Evolutionary conservation across 92 coral and sea anemone genomes (phyloP).

Genomic region (Scolanthus callimorphus): DNA sequence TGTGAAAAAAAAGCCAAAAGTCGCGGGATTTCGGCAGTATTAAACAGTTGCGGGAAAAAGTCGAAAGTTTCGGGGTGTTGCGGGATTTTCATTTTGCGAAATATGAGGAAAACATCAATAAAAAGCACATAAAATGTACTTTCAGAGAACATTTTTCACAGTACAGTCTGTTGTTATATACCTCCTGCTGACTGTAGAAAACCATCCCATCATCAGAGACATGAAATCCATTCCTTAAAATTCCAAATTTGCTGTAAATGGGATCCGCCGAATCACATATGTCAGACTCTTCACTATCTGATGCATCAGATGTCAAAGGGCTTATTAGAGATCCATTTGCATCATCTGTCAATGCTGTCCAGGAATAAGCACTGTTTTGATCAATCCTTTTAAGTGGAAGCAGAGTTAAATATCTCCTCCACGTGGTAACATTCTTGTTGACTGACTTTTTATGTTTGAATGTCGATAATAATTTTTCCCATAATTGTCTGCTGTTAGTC

Average conservation of each 20-base stretch:
- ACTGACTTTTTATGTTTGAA: constrained; percentile 6
- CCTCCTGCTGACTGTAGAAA: constrained; percentile 68
- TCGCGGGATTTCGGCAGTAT: no score
- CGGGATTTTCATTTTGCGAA: no score
- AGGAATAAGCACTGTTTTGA: not conserved
- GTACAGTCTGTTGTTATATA: no score
- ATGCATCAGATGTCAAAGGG: constrained; percentile 12
- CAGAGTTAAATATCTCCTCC: constrained; percentile 14
- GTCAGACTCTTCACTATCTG: constrained; percentile 31
- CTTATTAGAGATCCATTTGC: not conserved
- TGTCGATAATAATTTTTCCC: constrained; percentile 18
- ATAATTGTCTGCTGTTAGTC: no score
- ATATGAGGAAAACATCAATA: no score
- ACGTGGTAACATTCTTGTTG: not conserved
- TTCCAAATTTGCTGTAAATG: constrained; percentile 48
- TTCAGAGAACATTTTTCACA: no score
- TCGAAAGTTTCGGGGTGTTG: no score
- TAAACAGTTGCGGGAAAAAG: no score
- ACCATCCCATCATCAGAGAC: constrained; percentile 83
- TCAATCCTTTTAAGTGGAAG: constrained; percentile 1
- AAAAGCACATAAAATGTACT: no score
- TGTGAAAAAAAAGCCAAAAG: no score
- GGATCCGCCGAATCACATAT: constrained; percentile 27
- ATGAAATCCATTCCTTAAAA: constrained; percentile 55
- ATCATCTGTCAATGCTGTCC: not conserved